Evolutionary conservation across 2,888 invertebrate species (phyloP).

Genomic region (Pecten maximus): DNA sequence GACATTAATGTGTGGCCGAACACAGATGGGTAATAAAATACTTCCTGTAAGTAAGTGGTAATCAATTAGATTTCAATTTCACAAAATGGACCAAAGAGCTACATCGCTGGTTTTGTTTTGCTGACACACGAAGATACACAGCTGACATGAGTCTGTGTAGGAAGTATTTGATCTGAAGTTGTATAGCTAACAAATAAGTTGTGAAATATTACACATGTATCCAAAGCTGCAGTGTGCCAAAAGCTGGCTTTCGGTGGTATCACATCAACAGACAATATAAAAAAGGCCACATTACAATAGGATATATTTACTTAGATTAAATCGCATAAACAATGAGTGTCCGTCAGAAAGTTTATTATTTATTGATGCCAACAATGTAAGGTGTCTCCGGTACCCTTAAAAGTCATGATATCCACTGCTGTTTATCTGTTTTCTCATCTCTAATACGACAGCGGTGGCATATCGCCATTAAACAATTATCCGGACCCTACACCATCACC

Average conservation of each 20-base stretch:
- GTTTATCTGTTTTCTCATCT: not conserved
- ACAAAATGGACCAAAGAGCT: not conserved
- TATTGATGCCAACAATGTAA: not conserved
- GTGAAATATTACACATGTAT: not conserved
- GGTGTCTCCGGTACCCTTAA: not conserved
- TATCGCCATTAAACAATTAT: not conserved
- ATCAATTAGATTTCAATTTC: slow-evolving; percentile 2
- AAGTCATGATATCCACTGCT: not conserved
- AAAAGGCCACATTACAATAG: not conserved
- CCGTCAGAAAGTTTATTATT: not conserved
- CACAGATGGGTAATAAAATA: not conserved
- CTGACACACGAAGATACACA: not conserved
- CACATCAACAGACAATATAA: not conserved
- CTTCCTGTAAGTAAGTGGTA: not conserved
- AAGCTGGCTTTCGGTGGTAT: not conserved
- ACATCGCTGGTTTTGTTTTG: not conserved
- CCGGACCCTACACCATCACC: not conserved
- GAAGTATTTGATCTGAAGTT: no score
- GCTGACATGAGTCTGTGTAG: no score
- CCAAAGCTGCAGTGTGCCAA: no score
- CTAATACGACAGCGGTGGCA: not conserved
- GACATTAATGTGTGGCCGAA: not conserved
- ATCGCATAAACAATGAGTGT: not conserved
- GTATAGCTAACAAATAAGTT: not conserved
- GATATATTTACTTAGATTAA: not conserved